A percentile compares a stretch with the other conserved stretches of the same genome.
These are phyloP conservation scores for Protaetia brevitarsis DNA, from an alignment of 1,140 invertebrate genomes.

Conservation along the genomic window DNA sequence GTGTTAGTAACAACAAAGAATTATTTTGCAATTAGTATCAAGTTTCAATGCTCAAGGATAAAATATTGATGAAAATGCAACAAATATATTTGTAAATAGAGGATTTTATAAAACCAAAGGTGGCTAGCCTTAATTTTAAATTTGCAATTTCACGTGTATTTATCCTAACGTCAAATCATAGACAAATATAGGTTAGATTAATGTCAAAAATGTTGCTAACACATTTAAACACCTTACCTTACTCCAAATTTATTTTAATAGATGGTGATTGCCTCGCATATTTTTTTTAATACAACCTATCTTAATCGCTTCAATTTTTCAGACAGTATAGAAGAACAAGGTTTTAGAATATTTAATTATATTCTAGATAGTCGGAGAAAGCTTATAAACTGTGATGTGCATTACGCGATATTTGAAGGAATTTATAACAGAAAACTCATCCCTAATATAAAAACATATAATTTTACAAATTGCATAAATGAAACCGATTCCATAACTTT, in stretches of 20 bases:
- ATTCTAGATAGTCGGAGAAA: conserved; percentile 28
- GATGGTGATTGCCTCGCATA: conserved; percentile 34
- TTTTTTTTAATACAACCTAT: background rate
- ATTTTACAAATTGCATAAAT: conserved; percentile 33
- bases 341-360: conserved; percentile 35
- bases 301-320: conserved; percentile 23
- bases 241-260: conserved; percentile 42
- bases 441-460: conserved; percentile 30
- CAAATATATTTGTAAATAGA: too few species aligned
- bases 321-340: conserved; percentile 40
- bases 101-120: too few species aligned
- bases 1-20: too few species aligned
- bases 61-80: too few species aligned
- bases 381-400: conserved; percentile 21
- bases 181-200: background rate
- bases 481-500: background rate
- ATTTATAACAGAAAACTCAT: conserved; percentile 27
- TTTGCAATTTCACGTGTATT: too few species aligned
- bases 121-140: too few species aligned
- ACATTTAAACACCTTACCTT: conserved; percentile 37
- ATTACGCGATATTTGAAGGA: conserved; percentile 42
- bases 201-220: conserved; percentile 41
- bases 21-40: too few species aligned
- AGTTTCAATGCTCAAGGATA: too few species aligned
- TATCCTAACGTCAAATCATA: too few species aligned